Percentiles rank a stretch among this genome's conserved stretches.
Conservation (phyloP, 2,113 vertebrate genomes). For the Gadus macrocephalus region DNA sequence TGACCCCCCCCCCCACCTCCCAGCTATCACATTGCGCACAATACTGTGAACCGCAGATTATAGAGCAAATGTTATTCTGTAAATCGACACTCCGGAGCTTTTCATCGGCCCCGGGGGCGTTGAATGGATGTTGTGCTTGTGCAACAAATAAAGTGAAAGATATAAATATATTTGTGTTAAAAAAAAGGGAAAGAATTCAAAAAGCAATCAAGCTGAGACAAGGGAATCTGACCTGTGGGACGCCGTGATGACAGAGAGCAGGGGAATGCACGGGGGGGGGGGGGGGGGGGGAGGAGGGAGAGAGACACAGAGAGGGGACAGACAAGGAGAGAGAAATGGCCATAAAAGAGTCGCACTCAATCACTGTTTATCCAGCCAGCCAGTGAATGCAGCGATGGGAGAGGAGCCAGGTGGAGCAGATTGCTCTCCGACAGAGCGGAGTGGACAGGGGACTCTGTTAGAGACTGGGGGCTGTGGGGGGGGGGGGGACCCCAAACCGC, state of each 20-base stretch:
- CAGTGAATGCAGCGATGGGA: too few relatives aligned
- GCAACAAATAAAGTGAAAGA: background rate
- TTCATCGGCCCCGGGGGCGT: conserved; percentile 17
- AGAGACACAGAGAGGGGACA: background rate
- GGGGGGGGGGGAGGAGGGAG: background rate
- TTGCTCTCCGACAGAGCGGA: background rate
- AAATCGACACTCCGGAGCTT: conserved; percentile 15
- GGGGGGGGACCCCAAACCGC: too few relatives aligned
- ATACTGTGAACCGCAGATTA: conserved; percentile 45
- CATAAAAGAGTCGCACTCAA: too few relatives aligned
- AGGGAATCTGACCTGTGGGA: background rate
- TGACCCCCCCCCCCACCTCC: conserved; percentile 42
- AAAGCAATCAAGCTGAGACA: background rate
- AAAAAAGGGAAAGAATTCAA: too few relatives aligned
- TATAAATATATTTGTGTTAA: background rate
- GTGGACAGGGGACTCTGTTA: conserved; percentile 19
- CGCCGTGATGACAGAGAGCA: conserved; percentile 4
- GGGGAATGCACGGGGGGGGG: background rate
- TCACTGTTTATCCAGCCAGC: too few relatives aligned
- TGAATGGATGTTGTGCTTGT: background rate
- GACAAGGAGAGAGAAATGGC: background rate
- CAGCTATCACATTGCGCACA: conserved; percentile 16
- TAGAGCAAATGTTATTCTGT: conserved; percentile 45
- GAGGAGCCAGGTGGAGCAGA: too few relatives aligned
- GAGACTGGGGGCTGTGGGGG: background rate